phyloP scores from a whole-genome alignment of 2,797 vertebrate species.

The Botia almorhae region DNA sequence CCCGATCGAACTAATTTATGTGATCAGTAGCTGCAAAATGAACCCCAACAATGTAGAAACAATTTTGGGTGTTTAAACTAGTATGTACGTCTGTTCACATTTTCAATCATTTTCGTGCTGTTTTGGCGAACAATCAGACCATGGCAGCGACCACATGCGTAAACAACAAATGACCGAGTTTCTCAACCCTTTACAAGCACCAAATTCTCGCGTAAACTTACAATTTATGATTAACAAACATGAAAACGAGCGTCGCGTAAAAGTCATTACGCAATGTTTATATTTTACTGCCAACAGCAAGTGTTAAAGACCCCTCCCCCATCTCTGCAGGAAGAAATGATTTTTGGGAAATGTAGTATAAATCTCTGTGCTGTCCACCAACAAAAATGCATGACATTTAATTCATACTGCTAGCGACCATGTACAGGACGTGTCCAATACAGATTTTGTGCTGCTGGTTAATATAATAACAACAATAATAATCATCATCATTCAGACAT shows the following conservation, averaged over 20 bases:
- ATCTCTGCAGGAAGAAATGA: neutral
- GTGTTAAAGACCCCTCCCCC: conserved; percentile 26
- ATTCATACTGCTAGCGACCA: too few species aligned
- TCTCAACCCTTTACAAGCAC: neutral
- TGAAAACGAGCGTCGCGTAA: neutral
- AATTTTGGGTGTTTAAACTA: neutral
- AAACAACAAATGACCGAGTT: conserved; percentile 51
- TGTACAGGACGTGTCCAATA: too few species aligned
- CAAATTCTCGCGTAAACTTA: neutral
- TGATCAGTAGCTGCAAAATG: neutral
- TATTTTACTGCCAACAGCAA: neutral
- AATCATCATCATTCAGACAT: too few species aligned
- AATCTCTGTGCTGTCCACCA: too few species aligned
- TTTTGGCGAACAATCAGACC: conserved; percentile 20
- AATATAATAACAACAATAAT: too few species aligned
- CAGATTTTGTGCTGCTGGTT: too few species aligned
- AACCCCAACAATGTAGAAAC: neutral
- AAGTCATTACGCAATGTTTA: too few species aligned
- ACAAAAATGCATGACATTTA: too few species aligned
- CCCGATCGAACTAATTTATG: neutral
- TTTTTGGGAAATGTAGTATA: conserved; percentile 52
- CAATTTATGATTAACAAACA: neutral
- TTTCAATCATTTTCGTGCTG: neutral
- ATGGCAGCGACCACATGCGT: conserved; percentile 52
- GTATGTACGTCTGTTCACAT: neutral